phyloP scores from a whole-genome alignment of 2,888 invertebrate genomes.

The Litoditis marina region DNA sequence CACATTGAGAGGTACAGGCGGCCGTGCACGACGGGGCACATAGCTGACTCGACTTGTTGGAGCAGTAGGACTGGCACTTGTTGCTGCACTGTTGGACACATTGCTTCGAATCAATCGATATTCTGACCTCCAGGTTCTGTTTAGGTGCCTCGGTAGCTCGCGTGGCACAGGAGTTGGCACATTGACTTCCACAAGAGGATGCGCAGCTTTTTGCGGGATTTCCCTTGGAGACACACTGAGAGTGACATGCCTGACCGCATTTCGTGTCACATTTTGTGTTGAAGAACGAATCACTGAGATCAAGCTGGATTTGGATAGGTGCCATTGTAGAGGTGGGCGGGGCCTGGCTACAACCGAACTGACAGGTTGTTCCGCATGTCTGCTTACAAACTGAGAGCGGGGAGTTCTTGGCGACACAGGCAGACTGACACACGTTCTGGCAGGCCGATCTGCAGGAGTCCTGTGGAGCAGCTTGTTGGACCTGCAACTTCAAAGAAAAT shows the following conservation, averaged over 20 bases:
- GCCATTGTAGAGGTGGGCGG: constrained; percentile 12
- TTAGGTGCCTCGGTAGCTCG: constrained; percentile 18
- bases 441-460: constrained; percentile 26
- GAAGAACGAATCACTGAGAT: constrained; percentile 40
- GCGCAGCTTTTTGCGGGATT: constrained; percentile 32
- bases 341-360: constrained; percentile 30
- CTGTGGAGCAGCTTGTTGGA: too few relatives aligned
- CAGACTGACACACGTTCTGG: constrained; percentile 37
- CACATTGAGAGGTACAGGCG: constrained; percentile 34
- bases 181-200: constrained; percentile 28
- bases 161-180: constrained; percentile 22
- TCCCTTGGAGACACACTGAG: constrained; percentile 39
- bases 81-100: constrained; percentile 30
- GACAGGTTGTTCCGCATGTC: constrained; percentile 32
- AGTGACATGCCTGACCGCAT: constrained; percentile 38
- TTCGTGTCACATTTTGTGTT: constrained; percentile 30
- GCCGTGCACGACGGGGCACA: constrained; percentile 27
- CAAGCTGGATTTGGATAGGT: constrained; percentile 31
- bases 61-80: constrained; percentile 12
- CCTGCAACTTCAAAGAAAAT: too few relatives aligned
- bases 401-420: constrained; percentile 33
- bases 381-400: constrained; percentile 32
- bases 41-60: not conserved
- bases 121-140: not conserved
- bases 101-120: not conserved